These are phyloP conservation scores for Empis stercorea DNA, from an alignment of 2,888 invertebrate species.

Conservation along the genomic window DNA sequence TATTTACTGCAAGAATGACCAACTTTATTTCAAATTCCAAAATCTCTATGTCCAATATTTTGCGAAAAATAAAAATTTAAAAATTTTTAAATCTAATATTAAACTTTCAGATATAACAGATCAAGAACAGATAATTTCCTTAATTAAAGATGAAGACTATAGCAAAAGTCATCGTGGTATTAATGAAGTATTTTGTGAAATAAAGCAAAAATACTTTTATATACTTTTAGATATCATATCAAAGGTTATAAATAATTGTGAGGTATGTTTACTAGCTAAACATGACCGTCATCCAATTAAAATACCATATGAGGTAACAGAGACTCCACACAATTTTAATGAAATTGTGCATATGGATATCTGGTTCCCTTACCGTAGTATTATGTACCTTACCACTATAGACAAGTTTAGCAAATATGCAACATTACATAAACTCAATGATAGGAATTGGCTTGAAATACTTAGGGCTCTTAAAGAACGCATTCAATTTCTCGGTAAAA, in stretches of 20 bases:
- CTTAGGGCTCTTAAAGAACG: no score
- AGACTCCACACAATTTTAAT: not conserved
- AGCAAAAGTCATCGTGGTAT: conserved; percentile 5
- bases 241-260: conserved; percentile 9
- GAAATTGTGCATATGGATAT: not conserved
- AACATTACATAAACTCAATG: no score
- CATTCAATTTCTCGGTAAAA: no score
- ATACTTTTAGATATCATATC: no score
- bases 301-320: conserved; percentile 12
- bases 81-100: conserved; percentile 3
- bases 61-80: conserved; percentile 2
- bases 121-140: no score
- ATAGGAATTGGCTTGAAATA: no score
- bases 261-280: conserved; percentile 12
- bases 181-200: conserved; percentile 6
- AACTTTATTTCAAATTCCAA: conserved; percentile 6
- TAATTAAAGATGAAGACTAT: conserved; percentile 9
- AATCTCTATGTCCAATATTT: conserved; percentile 3
- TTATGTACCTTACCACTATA: not conserved
- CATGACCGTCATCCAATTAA: conserved; percentile 13
- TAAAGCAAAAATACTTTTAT: no score
- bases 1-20: not conserved
- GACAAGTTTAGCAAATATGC: no score
- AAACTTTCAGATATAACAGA: no score
- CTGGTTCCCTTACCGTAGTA: not conserved